Conservation (phyloP, 2,113 vertebrate genomes). For the Danionella cerebrum region DNA sequence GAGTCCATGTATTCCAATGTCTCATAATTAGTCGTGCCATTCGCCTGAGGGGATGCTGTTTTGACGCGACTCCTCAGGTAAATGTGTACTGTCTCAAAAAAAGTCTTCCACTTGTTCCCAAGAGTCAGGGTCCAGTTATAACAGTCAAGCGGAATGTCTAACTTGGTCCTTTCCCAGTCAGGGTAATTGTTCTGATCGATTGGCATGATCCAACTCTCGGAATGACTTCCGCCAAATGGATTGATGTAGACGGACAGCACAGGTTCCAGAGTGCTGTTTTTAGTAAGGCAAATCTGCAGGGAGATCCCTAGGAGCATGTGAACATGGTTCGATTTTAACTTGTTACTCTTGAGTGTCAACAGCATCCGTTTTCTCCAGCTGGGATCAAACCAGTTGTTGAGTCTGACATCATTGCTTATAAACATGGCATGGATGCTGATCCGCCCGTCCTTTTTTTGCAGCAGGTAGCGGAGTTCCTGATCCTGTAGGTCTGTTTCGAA, state of each 20-base stretch:
- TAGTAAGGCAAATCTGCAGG: slow-evolving; percentile 74
- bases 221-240: slow-evolving; percentile 73
- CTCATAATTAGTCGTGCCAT: slow-evolving; percentile 63
- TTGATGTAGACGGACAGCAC: slow-evolving; percentile 72
- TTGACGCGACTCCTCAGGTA: slow-evolving; percentile 69
- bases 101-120: slow-evolving; percentile 76
- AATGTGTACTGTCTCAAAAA: slow-evolving; percentile 77
- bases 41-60: slow-evolving; percentile 51
- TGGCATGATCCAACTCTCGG: slow-evolving; percentile 77
- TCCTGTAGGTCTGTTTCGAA: slow-evolving; percentile 74
- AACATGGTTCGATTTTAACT: slow-evolving; percentile 72
- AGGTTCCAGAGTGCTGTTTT: slow-evolving; percentile 73
- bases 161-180: slow-evolving; percentile 75
- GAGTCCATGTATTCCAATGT: slow-evolving; percentile 70
- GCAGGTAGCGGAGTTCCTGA: slow-evolving; percentile 66
- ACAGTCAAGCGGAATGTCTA: slow-evolving; percentile 70
- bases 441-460: slow-evolving; percentile 64
- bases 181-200: slow-evolving; percentile 70
- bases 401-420: slow-evolving; percentile 73
- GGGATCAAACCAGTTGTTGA: slow-evolving; percentile 76
- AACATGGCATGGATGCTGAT: slow-evolving; percentile 71
- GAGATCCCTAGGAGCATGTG: slow-evolving; percentile 75
- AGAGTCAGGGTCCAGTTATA: slow-evolving; percentile 74
- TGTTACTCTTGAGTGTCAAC: slow-evolving; percentile 75
- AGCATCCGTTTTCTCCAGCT: slow-evolving; percentile 74